A percentile compares a stretch with the other conserved stretches of the same genome.
Conservation (phyloP, 2,888 invertebrate genomes). For the Yponomeuta cagnagella region DNA sequence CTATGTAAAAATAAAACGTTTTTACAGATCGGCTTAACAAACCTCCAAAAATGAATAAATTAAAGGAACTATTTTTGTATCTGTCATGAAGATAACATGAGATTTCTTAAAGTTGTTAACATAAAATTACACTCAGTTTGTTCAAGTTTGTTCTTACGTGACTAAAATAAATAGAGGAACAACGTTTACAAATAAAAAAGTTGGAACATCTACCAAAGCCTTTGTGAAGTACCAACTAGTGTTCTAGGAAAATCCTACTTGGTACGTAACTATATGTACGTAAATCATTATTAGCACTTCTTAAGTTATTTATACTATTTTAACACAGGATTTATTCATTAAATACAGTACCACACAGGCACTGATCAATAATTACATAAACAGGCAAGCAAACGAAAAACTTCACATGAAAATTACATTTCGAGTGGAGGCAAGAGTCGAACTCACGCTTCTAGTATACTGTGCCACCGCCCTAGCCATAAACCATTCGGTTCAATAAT, state of each 20-base stretch:
- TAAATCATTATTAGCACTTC: background rate
- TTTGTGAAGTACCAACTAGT: background rate
- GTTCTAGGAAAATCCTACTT: no score
- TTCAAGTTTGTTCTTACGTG: background rate
- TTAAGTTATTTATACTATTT: background rate
- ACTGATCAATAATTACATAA: no score
- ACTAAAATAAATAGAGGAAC: background rate
- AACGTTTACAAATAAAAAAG: background rate
- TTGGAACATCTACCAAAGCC: background rate
- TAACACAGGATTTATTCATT: background rate
- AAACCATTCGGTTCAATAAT: no score
- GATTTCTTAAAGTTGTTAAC: background rate
- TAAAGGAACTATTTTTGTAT: background rate
- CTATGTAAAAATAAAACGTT: no score
- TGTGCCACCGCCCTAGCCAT: no score
- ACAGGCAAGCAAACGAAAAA: no score
- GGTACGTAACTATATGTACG: background rate
- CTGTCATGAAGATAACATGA: background rate
- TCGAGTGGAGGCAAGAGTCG: no score
- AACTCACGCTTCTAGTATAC: no score
- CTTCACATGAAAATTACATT: no score
- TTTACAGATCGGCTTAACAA: no score
- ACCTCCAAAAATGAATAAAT: no score
- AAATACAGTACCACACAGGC: background rate
- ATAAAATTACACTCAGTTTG: background rate